A percentile compares a stretch with the other conserved stretches of the same genome.
phyloP scores from a whole-genome alignment of 2,113 vertebrate genomes.

The Cervus canadensis region DNA sequence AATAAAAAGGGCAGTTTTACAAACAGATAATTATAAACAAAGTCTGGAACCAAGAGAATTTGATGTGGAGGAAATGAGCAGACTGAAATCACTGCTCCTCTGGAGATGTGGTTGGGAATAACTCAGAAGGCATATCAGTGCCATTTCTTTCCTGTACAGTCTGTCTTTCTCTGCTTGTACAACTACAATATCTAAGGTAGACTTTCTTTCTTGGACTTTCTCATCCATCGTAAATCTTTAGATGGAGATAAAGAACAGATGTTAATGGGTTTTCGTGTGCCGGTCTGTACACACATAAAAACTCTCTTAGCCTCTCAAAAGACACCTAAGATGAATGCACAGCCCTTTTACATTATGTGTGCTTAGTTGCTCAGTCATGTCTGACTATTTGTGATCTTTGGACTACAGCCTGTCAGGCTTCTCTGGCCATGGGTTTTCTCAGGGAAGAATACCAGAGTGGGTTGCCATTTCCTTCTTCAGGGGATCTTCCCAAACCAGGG shows the following conservation, averaged over 20 bases:
- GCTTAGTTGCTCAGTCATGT: not conserved
- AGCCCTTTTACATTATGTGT: not conserved
- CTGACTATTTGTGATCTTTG: not conserved
- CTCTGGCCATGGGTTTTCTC: not conserved
- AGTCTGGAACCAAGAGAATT: not conserved
- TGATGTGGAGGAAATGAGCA: not conserved
- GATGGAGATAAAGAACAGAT: not conserved
- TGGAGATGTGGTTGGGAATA: not conserved
- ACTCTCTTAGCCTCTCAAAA: not conserved
- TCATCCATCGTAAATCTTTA: not conserved
- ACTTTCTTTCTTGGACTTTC: not conserved
- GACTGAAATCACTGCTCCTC: not conserved
- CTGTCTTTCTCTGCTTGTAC: not conserved
- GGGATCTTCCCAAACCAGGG: not conserved
- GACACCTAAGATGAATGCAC: not conserved
- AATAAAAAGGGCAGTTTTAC: not conserved
- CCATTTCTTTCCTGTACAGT: not conserved
- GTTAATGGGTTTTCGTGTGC: not conserved
- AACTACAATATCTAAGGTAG: not conserved
- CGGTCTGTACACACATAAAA: not conserved
- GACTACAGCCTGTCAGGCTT: not conserved
- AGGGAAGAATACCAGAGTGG: not conserved
- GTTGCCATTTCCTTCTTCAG: not conserved
- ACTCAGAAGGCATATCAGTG: too few species aligned
- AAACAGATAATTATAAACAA: not conserved